Percentiles rank a stretch among this genome's conserved stretches.
These are phyloP conservation scores for Plodia interpunctella DNA, from an alignment of 1,140 invertebrate species.

Conservation along the genomic window DNA sequence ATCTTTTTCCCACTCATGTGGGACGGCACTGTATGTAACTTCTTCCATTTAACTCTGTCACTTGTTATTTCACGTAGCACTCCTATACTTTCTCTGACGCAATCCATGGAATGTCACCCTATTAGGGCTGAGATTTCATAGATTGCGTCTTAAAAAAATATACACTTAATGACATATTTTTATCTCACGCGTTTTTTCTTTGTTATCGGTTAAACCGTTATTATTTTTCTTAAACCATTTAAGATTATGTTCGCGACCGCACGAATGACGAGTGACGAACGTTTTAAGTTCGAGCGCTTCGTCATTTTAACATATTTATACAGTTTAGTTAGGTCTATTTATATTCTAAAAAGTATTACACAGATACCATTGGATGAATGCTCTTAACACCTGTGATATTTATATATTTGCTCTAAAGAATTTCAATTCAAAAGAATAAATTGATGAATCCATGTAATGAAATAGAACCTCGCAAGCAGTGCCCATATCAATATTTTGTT, in stretches of 20 bases:
- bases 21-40: no score
- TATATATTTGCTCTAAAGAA: not conserved
- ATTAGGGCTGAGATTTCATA: no score
- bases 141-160: no score
- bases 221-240: not conserved
- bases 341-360: not conserved
- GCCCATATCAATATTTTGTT: slow-evolving; percentile 45
- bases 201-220: no score
- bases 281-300: not conserved
- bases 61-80: no score
- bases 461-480: slow-evolving; percentile 48
- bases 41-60: no score
- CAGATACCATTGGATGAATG: not conserved
- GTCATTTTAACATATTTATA: slow-evolving; percentile 1
- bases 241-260: not conserved
- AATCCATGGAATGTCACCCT: no score
- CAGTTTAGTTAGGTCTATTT: not conserved
- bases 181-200: no score
- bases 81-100: no score
- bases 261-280: not conserved
- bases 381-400: slow-evolving; percentile 10
- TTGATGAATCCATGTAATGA: slow-evolving; percentile 56
- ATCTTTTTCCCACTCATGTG: no score
- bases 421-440: no score
- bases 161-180: no score